These are phyloP conservation scores for Ichneumoninae sp. DNA, from an alignment of 2,888 invertebrate genomes.

Conservation along the genomic window DNA sequence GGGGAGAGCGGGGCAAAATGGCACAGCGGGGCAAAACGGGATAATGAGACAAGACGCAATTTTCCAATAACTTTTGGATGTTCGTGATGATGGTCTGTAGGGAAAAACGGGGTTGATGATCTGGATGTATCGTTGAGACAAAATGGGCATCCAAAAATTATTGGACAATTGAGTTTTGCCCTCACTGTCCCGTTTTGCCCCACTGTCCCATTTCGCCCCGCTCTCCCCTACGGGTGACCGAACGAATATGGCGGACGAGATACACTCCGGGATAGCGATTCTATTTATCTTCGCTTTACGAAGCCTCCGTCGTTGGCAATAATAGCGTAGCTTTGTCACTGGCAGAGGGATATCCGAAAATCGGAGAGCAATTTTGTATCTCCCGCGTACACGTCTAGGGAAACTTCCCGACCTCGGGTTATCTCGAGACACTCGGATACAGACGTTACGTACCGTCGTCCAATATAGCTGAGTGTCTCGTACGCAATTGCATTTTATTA, in stretches of 20 bases:
- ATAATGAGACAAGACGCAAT: too few species aligned
- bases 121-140: too few species aligned
- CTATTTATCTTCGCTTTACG: constrained; percentile 80
- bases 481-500: constrained; percentile 22
- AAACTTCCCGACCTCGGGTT: constrained; percentile 1
- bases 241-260: constrained; percentile 62
- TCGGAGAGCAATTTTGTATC: constrained; percentile 78
- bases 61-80: too few species aligned
- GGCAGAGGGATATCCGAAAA: constrained; percentile 76
- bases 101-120: too few species aligned
- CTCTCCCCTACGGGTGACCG: constrained; percentile 38
- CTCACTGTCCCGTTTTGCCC: too few species aligned
- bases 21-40: too few species aligned
- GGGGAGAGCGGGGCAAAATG: too few species aligned
- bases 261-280: constrained; percentile 70
- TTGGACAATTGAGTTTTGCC: too few species aligned
- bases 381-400: constrained; percentile 31
- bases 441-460: neutral
- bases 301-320: constrained; percentile 73
- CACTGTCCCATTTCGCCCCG: too few species aligned
- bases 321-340: constrained; percentile 79
- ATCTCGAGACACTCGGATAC: neutral
- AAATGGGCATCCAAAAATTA: too few species aligned
- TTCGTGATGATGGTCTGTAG: too few species aligned
- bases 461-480: neutral